Conservation (phyloP, 2,797 vertebrate species). For the Antrozous pallidus region DNA sequence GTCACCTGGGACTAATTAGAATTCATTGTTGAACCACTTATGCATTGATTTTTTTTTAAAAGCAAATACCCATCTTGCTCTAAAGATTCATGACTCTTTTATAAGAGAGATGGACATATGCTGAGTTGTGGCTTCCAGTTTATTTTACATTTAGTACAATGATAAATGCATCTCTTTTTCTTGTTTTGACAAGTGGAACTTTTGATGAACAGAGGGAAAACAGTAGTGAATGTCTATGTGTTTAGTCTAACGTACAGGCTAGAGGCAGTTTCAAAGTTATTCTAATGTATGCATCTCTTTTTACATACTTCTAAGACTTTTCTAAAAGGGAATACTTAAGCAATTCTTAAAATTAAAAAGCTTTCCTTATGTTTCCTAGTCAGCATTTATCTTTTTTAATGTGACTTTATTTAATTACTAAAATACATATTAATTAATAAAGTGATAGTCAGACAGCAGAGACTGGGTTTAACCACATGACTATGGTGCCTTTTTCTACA, state of each 20-base stretch:
- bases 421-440: slow-evolving; percentile 30
- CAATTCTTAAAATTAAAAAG: slow-evolving; percentile 39
- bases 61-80: neutral
- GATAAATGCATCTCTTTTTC: slow-evolving; percentile 39
- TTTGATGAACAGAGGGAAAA: slow-evolving; percentile 50
- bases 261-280: slow-evolving; percentile 50
- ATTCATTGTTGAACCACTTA: slow-evolving; percentile 12
- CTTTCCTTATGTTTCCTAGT: slow-evolving; percentile 29
- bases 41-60: neutral
- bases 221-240: neutral
- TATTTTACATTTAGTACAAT: slow-evolving; percentile 49
- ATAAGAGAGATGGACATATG: neutral
- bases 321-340: slow-evolving; percentile 44
- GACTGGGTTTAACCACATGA: neutral
- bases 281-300: slow-evolving; percentile 50
- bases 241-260: slow-evolving; percentile 46
- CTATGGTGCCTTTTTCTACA: neutral
- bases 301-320: slow-evolving; percentile 42
- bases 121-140: neutral
- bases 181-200: slow-evolving; percentile 66
- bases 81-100: neutral
- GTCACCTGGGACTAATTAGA: neutral
- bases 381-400: slow-evolving; percentile 53
- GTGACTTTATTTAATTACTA: slow-evolving; percentile 16
- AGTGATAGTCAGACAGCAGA: neutral